Conservation (phyloP, 1,140 invertebrate species). For the Drosophila simulans region DNA sequence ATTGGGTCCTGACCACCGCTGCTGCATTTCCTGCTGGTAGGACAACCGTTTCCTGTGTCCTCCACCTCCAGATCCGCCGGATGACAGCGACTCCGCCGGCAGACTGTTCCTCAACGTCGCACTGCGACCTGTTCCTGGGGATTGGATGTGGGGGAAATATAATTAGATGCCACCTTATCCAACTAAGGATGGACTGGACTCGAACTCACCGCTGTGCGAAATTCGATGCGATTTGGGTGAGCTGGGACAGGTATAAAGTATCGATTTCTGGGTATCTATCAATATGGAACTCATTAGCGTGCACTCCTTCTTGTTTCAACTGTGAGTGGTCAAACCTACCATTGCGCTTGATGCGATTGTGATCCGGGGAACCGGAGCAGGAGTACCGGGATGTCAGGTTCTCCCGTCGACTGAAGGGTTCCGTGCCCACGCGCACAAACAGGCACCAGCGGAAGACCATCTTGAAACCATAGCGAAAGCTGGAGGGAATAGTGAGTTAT, state of each 20-base stretch:
- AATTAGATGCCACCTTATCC: slow-evolving; percentile 5
- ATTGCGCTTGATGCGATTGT: slow-evolving; percentile 89
- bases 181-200: not conserved
- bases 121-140: slow-evolving; percentile 49
- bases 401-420: slow-evolving; percentile 88
- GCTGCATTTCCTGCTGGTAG: slow-evolving; percentile 70
- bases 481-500: slow-evolving; percentile 74
- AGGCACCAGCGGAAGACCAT: slow-evolving; percentile 94
- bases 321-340: slow-evolving; percentile 85
- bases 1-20: slow-evolving; percentile 49
- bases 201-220: slow-evolving; percentile 75
- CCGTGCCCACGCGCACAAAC: slow-evolving; percentile 88
- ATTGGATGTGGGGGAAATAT: not conserved
- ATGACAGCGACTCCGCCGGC: slow-evolving; percentile 15
- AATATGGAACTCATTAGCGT: slow-evolving; percentile 19
- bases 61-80: not conserved
- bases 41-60: slow-evolving; percentile 21
- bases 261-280: slow-evolving; percentile 84
- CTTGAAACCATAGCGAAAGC: slow-evolving; percentile 94
- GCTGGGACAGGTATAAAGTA: slow-evolving; percentile 80
- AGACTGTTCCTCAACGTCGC: slow-evolving; percentile 40
- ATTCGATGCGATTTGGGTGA: slow-evolving; percentile 81
- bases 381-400: slow-evolving; percentile 89
- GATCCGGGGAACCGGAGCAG: slow-evolving; percentile 89
- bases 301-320: slow-evolving; percentile 1